A percentile compares a stretch with the other conserved stretches of the same genome.
phyloP scores from a whole-genome alignment of 2,113 vertebrate genomes.

The Beaufortia kweichowensis region DNA sequence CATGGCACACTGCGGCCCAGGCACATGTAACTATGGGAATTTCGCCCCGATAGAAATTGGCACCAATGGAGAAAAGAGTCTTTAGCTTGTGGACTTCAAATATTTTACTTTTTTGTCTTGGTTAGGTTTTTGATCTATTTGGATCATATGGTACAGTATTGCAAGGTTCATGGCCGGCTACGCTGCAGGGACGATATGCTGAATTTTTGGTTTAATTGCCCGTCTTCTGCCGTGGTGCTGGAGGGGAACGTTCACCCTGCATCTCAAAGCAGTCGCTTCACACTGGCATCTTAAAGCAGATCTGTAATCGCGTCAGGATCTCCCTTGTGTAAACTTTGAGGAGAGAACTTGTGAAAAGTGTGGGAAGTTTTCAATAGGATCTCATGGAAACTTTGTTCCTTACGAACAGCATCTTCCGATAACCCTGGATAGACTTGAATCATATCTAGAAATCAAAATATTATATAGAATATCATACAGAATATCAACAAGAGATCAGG shows the following conservation, averaged over 20 bases:
- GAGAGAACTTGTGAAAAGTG: constrained; percentile 25
- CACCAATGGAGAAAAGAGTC: constrained; percentile 50
- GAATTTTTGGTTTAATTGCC: constrained; percentile 46
- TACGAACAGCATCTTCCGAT: no score
- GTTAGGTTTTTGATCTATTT: constrained; percentile 61
- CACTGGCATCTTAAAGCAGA: constrained; percentile 19
- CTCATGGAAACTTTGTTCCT: neutral
- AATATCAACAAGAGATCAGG: no score
- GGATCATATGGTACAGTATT: constrained; percentile 33
- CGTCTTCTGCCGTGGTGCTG: neutral
- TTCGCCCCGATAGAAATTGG: constrained; percentile 58
- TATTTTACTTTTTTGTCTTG: constrained; percentile 39
- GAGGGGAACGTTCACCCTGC: neutral
- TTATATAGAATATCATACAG: no score
- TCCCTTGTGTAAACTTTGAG: constrained; percentile 28
- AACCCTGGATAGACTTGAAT: no score
- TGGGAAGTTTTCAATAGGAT: constrained; percentile 14
- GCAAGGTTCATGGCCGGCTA: constrained; percentile 12
- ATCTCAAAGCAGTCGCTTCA: constrained; percentile 20
- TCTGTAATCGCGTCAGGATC: constrained; percentile 16
- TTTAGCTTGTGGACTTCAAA: constrained; percentile 4
- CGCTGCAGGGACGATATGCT: constrained; percentile 45
- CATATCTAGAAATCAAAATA: no score
- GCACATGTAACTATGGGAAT: constrained; percentile 55
- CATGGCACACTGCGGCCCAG: constrained; percentile 39